These are phyloP conservation scores for Pseudomyrmex gracilis DNA, from an alignment of 1,140 invertebrate species.

Conservation along the genomic window DNA sequence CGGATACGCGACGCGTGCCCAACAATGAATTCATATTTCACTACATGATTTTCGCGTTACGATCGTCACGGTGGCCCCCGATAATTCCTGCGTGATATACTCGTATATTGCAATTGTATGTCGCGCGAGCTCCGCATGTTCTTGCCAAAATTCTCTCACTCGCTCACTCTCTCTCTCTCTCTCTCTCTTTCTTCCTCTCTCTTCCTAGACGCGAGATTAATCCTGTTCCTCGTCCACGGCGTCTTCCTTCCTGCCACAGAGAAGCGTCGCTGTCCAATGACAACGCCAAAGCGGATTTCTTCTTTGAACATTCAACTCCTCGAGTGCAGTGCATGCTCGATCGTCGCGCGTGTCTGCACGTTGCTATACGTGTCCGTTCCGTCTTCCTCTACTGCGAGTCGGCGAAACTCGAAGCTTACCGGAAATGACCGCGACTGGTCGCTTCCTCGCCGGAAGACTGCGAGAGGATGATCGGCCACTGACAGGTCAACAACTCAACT, in stretches of 20 bases:
- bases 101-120: no score
- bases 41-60: constrained; percentile 44
- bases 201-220: constrained; percentile 36
- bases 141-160: constrained; percentile 31
- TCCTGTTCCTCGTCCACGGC: constrained; percentile 33
- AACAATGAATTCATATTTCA: constrained; percentile 26
- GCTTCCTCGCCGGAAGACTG: constrained; percentile 60
- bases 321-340: not conserved
- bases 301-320: constrained; percentile 27
- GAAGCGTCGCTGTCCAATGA: not conserved
- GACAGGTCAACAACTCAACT: constrained; percentile 4
- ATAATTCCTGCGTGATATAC: constrained; percentile 1
- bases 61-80: not conserved
- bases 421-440: constrained; percentile 57
- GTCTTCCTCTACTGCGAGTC: not conserved
- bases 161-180: no score
- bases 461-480: constrained; percentile 19
- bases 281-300: constrained; percentile 16
- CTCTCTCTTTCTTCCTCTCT: not conserved
- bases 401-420: constrained; percentile 59
- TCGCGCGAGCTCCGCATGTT: no score
- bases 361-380: not conserved
- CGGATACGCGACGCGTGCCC: not conserved
- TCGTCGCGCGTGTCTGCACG: not conserved
- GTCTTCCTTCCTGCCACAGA: constrained; percentile 30